Evolutionary conservation across 2,113 vertebrate species (phyloP), one percentile per base, ranked within the genome.

Genomic region (Rhabdornis inornatus): DNA sequence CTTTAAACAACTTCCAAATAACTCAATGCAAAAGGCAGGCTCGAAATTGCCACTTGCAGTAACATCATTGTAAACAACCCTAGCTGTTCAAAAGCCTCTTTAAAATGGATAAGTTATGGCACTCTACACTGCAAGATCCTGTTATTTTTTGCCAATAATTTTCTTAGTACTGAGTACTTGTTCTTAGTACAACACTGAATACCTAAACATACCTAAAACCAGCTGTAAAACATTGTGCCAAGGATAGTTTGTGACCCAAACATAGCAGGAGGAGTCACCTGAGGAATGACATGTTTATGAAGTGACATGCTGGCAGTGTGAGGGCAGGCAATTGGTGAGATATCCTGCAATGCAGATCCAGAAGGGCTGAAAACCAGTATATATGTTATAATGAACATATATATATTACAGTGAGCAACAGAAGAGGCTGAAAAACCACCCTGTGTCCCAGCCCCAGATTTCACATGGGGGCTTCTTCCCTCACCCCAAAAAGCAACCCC

Each of bases 401-500:
- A 27, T 50, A 28, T 52, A 16, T 16, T 52, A 49, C 2, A 65
- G 18, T 11, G 45, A 90, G 35, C 35, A 70, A n/a, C 2, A 55
- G 14, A 74, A 66, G 22, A 77, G 35, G 55, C 15, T 80, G 74
- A 68, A 90, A 72, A 52, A 52, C 28, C 30, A 25, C 33, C 53
- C 44, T 37, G n/a, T 42, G 23, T 24, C 44, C 44, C 50, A 77
- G 30, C 10, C 37, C 25, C 28, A 56, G 30, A 55, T 28, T 33
- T 39, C 71, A 61, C 31, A 72, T 0, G 4, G 21, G 3, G 4
- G 10, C 11, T 84, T 23, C 42, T 70, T 59, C 15, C 25, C 19
- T 31, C 13, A 30, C 12, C 9, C 5, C 0, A 0, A 42, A 35
- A 63, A 40, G 47, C 11, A 14, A 15, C 5, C 2, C 12, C 4